Conservation (phyloP, 2,113 vertebrate species). For the Charina bottae region DNA sequence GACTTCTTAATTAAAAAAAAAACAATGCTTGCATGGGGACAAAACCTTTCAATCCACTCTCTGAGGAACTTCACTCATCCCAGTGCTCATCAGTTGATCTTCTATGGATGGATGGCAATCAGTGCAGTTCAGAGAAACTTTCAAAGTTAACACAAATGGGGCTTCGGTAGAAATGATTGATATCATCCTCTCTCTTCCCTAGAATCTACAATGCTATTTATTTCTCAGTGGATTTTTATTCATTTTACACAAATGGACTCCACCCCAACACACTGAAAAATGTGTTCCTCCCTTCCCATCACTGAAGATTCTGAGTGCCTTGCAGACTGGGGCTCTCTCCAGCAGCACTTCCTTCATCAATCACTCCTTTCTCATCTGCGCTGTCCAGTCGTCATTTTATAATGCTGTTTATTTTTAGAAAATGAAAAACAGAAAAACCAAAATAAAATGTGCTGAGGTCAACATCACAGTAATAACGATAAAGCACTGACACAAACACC, state of each 20-base stretch:
- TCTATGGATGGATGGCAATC: neutral
- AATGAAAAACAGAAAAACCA: constrained; percentile 35
- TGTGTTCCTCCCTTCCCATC: constrained; percentile 31
- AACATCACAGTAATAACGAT: constrained; percentile 12
- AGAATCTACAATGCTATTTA: neutral
- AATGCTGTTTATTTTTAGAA: constrained; percentile 18
- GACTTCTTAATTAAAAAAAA: neutral
- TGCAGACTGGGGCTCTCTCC: constrained; percentile 26
- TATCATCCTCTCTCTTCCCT: neutral
- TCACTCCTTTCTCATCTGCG: constrained; percentile 40
- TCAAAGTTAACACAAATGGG: neutral
- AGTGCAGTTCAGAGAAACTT: neutral
- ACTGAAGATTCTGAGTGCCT: constrained; percentile 4
- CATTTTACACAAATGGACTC: neutral
- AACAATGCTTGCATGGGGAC: neutral
- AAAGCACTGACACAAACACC: constrained; percentile 32
- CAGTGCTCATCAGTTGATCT: neutral
- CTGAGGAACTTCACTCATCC: neutral
- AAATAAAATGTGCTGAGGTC: constrained; percentile 47
- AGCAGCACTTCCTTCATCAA: constrained; percentile 35
- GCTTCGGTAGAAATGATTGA: neutral
- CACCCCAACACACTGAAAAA: neutral
- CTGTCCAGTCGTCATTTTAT: constrained; percentile 28
- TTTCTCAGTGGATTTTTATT: constrained; percentile 18
- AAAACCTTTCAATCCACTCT: neutral